Evolutionary conservation across 2,888 invertebrate genomes (phyloP), one percentile per base, ranked within the genome.

Genomic region (Chloromyia formosa): DNA sequence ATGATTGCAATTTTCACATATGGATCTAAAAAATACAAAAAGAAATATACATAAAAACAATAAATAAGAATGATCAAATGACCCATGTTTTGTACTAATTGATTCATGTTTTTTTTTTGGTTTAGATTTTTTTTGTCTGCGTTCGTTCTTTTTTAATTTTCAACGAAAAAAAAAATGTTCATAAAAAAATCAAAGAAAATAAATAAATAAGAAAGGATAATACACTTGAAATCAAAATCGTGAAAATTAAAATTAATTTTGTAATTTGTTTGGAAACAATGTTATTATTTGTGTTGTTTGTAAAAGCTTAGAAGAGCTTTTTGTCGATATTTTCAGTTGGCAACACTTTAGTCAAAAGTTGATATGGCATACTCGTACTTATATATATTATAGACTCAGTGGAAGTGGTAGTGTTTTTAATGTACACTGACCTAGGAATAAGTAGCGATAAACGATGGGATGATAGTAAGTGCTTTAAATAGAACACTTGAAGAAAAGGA

Each of bases 1-100:
- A 99, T 96, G 86, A 99, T 90, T 82, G 98, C 97, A 86, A 99
- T 97, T 90, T 99, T 99, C 87, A 99, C 99, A 89, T 99, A 99
- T 82, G 99, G 99, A 95, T 99, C 99, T 94, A 90, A 85, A 85
- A 88, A 82, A 84, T 81, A 83, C 82, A 80, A 83, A 84, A 83
- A 82, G 75, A 66, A 66, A 66, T 66, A 35, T 66, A 66, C 22
- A 62, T 40, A 35, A 35, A 62, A 62, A 66, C 27, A 66, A 66
- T 66, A 66, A 62, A 49, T 22, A 22, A 35, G 35, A 66, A 45
- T 66, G 66, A 35, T 35, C 27, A 35, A 62, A 22, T 66, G n/a
- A 9, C 20, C 49, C 66, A 10, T 10, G 49, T 72, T 73, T 22
- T 45, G 73, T 60, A 23, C 45, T 49, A 18, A 12, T 42, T 64